phyloP scores from a whole-genome alignment of 2,888 invertebrate genomes.

The Tyria jacobaeae region DNA sequence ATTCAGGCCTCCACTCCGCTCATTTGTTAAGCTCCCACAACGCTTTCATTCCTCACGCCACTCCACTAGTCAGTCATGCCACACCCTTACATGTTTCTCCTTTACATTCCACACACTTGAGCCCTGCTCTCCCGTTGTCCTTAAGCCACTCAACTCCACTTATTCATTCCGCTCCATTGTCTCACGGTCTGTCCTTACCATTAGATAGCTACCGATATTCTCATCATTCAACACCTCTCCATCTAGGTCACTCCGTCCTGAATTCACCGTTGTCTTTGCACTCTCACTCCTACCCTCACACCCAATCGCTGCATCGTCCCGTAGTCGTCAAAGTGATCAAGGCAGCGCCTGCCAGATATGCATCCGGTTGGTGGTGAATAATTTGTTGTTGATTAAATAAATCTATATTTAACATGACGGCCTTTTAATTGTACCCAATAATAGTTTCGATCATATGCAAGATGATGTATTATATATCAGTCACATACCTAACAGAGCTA shows the following conservation, averaged over 20 bases:
- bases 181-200: constrained; percentile 17
- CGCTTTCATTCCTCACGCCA: constrained; percentile 3
- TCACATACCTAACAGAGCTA: too few species aligned
- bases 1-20: constrained; percentile 8
- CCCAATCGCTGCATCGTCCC: constrained; percentile 16
- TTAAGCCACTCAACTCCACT: constrained; percentile 12
- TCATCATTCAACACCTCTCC: constrained; percentile 13
- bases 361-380: constrained; percentile 41
- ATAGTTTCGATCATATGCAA: too few species aligned
- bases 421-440: background rate
- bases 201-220: background rate
- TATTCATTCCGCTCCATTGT: constrained; percentile 6
- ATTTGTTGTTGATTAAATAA: background rate
- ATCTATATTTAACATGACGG: background rate
- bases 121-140: background rate
- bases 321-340: constrained; percentile 42
- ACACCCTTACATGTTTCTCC: constrained; percentile 9
- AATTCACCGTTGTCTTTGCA: constrained; percentile 17
- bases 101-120: constrained; percentile 3
- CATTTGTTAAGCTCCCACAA: constrained; percentile 18
- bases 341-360: constrained; percentile 1
- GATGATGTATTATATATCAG: too few species aligned
- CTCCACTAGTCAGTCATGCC: constrained; percentile 22
- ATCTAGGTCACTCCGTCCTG: constrained; percentile 8
- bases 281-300: constrained; percentile 9